phyloP scores from a whole-genome alignment of 2,888 invertebrate species.

The Gnatocerus cornutus region DNA sequence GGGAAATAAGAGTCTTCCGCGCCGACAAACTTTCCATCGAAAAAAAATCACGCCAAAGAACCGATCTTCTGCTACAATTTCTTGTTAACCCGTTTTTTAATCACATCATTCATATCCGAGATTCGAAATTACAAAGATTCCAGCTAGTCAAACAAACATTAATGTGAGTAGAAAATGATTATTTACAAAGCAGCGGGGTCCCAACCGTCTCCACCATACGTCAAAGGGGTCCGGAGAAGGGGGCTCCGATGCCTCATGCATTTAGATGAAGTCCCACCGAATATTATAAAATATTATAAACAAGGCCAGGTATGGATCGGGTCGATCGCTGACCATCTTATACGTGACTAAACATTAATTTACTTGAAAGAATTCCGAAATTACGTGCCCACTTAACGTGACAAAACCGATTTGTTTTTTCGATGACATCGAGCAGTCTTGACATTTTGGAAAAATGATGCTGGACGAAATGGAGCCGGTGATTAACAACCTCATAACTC shows the following conservation, averaged over 20 bases:
- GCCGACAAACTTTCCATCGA: slow-evolving; percentile 55
- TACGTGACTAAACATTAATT: slow-evolving; percentile 55
- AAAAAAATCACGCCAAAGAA: slow-evolving; percentile 34
- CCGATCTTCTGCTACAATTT: slow-evolving; percentile 1
- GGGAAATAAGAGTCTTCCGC: slow-evolving; percentile 61
- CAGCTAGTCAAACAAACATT: slow-evolving; percentile 67
- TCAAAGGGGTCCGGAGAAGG: slow-evolving; percentile 54
- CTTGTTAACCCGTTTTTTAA: slow-evolving; percentile 45
- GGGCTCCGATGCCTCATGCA: slow-evolving; percentile 60
- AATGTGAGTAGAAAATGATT: slow-evolving; percentile 68
- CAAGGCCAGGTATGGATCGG: slow-evolving; percentile 57
- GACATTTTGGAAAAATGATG: slow-evolving; percentile 34
- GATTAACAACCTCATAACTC: slow-evolving; percentile 26
- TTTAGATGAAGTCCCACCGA: slow-evolving; percentile 64
- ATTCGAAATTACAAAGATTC: slow-evolving; percentile 65
- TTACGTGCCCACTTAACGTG: slow-evolving; percentile 54
- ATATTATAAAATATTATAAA: slow-evolving; percentile 66
- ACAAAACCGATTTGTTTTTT: slow-evolving; percentile 49
- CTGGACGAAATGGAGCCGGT: not conserved
- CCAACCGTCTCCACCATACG: slow-evolving; percentile 52
- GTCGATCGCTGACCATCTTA: slow-evolving; percentile 42
- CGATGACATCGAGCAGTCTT: slow-evolving; percentile 33
- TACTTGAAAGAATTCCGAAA: slow-evolving; percentile 55
- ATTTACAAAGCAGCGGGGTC: slow-evolving; percentile 67
- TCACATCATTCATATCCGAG: slow-evolving; percentile 41